Percentiles rank a stretch among this genome's conserved stretches.
phyloP scores from a whole-genome alignment of 2,797 vertebrate species.

The Spinus olivaceus region DNA sequence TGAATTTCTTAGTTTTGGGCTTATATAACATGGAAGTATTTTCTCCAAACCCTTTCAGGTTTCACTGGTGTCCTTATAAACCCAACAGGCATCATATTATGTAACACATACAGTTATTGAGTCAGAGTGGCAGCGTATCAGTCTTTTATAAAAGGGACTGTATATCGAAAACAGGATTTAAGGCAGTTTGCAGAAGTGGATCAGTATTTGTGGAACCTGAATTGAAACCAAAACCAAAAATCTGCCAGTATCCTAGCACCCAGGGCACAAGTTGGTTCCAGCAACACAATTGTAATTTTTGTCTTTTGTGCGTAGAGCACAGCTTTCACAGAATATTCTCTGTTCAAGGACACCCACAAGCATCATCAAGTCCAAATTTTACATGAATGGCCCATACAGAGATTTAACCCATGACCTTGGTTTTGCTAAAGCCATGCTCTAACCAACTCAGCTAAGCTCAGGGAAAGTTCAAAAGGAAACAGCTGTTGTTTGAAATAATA shows the following conservation, averaged over 20 bases:
- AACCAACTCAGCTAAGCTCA: background rate
- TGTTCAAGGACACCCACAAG: background rate
- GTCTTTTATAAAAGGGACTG: background rate
- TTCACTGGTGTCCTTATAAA: background rate
- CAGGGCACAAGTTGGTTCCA: background rate
- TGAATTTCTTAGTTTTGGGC: background rate
- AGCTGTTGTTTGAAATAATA: background rate
- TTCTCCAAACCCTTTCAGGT: background rate
- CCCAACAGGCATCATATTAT: background rate
- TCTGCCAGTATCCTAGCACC: background rate
- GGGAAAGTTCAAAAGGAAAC: background rate
- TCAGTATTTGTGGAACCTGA: background rate
- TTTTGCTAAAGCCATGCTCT: background rate
- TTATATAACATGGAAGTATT: background rate
- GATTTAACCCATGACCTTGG: background rate
- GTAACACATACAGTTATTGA: background rate
- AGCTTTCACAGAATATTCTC: background rate
- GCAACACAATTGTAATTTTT: background rate
- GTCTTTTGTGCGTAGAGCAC: background rate
- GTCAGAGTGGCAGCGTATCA: background rate
- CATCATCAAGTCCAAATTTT: background rate
- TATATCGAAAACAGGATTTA: background rate
- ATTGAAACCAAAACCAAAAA: background rate
- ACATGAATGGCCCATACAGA: background rate
- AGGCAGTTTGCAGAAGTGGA: background rate